phyloP scores from a whole-genome alignment of 2,797 vertebrate species.

The Merluccius polli region DNA sequence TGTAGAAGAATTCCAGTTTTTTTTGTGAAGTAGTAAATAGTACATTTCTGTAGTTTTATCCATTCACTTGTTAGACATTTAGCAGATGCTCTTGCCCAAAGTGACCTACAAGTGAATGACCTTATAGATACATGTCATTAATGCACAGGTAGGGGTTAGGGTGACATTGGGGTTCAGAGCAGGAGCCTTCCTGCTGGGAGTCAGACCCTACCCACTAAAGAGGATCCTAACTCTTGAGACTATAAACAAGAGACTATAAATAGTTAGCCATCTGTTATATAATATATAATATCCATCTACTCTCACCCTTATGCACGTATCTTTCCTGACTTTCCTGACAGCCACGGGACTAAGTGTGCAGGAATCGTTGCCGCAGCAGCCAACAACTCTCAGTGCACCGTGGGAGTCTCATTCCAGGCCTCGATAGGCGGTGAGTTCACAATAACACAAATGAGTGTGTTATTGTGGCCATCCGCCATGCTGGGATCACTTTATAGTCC shows the following conservation, averaged over 20 bases:
- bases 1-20: constrained; percentile 7
- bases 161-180: background rate
- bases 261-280: background rate
- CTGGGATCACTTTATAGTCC: too few species aligned
- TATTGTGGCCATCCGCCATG: too few species aligned
- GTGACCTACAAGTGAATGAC: too few species aligned
- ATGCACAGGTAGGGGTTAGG: background rate
- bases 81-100: too few species aligned
- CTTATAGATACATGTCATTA: background rate
- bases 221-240: too few species aligned
- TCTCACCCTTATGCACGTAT: background rate
- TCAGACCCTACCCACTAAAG: too few species aligned
- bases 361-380: constrained; percentile 89
- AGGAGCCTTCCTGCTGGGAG: too few species aligned
- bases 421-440: constrained; percentile 88
- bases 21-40: too few species aligned
- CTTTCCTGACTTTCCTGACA: constrained; percentile 59
- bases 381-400: constrained; percentile 90
- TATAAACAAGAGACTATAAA: background rate
- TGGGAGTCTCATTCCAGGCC: constrained; percentile 90
- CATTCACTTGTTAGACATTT: too few species aligned
- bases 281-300: background rate
- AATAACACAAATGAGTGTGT: too few species aligned
- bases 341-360: constrained; percentile 94
- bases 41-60: too few species aligned